Evolutionary conservation across 2,797 vertebrate species (phyloP), one percentile per base, ranked within the genome.

Genomic region (Loris lydekkerianus): DNA sequence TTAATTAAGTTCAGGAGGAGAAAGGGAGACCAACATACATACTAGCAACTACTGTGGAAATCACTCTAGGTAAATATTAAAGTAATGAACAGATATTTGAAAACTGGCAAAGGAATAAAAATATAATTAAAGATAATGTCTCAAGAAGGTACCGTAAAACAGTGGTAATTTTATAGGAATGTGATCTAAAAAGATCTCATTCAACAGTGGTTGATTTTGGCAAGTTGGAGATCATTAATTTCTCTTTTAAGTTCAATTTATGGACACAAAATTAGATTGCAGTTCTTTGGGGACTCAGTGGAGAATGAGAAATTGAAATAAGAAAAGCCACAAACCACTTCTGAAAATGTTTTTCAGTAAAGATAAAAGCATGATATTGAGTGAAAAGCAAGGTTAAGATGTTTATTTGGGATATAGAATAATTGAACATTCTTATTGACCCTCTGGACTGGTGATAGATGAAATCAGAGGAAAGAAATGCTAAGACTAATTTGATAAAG

Each of bases 331-430:
- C 2, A 60, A 40, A 92, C 93, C 94, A 93, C 40, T 83, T 91
- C 80, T 93, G n/a, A 73, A 31, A 92, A 37, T 18, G 0, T 23
- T 88, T 95, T 86, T 31, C 70, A 86, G 23, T 77, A 94, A 94
- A 83, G 63, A 65, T 60, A 60, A 77, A 91, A 94, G 17, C 93
- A 40, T 94, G 70, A 75, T 60, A 49, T 73, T 95, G 77, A 94
- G 84, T 72, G 27, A 94, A n/a, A 95, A 93, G 37, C 20, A 67
- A 91, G 11, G 7, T 88, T 85, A 82, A 89, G 40, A 93, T 65
- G 78, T 40, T 46, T 86, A 89, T 83, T 25, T 49, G 80, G 21
- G 20, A 40, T 65, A 70, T 27, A 76, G 4, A 94, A 93, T 5
- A 84, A 93, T 46, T 80, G 58, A 89, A 89, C 5, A 25, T 43